Evolutionary conservation across 2,797 vertebrate genomes (phyloP).

Genomic region (Neosilurus hyrtlii): DNA sequence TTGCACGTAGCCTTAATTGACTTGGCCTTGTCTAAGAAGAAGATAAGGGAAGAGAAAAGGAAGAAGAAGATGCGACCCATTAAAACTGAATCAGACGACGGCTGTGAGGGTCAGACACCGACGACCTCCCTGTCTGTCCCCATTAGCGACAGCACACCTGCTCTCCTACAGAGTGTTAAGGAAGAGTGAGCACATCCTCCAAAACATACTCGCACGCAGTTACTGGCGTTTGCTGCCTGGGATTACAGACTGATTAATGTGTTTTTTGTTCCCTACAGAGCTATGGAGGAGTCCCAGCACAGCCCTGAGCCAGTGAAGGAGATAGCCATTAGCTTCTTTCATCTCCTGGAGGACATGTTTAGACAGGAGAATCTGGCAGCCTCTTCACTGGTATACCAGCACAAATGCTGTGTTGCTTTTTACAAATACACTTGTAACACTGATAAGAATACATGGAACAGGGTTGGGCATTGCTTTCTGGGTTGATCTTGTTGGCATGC

Average conservation of each 20-base stretch:
- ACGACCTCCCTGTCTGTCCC: constrained; percentile 69
- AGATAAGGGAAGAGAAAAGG: constrained; percentile 88
- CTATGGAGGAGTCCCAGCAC: constrained; percentile 85
- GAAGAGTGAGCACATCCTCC: constrained; percentile 84
- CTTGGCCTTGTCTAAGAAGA: constrained; percentile 87
- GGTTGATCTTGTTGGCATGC: background rate
- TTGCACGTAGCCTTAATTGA: constrained; percentile 80
- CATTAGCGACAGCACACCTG: constrained; percentile 75
- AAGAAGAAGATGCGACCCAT: constrained; percentile 88
- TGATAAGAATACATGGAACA: background rate
- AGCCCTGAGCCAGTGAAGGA: constrained; percentile 86
- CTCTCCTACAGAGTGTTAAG: constrained; percentile 81
- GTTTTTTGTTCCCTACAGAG: constrained; percentile 65
- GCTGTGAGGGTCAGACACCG: constrained; percentile 75
- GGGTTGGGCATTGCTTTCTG: background rate
- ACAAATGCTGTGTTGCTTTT: background rate
- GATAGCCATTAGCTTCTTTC: constrained; percentile 91
- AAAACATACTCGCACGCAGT: constrained; percentile 50
- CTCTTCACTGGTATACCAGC: constrained; percentile 77
- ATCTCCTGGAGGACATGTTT: constrained; percentile 85
- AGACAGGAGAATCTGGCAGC: constrained; percentile 79
- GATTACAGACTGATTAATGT: constrained; percentile 1
- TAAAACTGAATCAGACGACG: constrained; percentile 87
- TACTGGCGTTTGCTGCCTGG: constrained; percentile 55
- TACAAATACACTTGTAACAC: background rate